A percentile compares a stretch with the other conserved stretches of the same genome.
Conservation (phyloP, 2,113 vertebrate species). For the Sander lucioperca region DNA sequence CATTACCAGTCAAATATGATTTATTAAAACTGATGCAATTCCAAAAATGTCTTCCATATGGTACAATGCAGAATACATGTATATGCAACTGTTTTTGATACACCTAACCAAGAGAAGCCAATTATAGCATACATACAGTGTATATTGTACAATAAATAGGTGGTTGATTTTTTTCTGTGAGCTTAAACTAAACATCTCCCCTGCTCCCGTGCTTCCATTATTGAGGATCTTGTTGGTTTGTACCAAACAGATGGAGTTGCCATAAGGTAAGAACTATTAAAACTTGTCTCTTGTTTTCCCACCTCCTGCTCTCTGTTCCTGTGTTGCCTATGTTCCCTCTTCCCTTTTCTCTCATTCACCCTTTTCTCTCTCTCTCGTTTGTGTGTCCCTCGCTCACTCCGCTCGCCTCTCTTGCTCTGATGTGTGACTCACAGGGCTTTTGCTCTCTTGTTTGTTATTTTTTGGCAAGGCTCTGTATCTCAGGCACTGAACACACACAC, state of each 20-base stretch:
- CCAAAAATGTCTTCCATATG: neutral
- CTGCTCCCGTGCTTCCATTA: conserved; percentile 37
- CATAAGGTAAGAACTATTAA: conserved; percentile 80
- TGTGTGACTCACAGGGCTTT: conserved; percentile 26
- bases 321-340: conserved; percentile 15
- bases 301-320: conserved; percentile 19
- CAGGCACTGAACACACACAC: neutral
- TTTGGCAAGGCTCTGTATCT: conserved; percentile 19
- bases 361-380: conserved; percentile 1
- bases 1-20: neutral
- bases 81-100: neutral
- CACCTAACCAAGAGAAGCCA: neutral
- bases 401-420: conserved; percentile 39
- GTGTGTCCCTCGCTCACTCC: conserved; percentile 5
- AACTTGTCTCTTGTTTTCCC: conserved; percentile 62
- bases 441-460: neutral
- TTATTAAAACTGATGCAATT: neutral
- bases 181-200: conserved; percentile 32
- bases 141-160: conserved; percentile 1
- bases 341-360: conserved; percentile 32
- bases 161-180: conserved; percentile 14
- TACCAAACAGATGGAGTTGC: conserved; percentile 65
- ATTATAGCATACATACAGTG: neutral
- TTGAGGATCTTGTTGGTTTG: conserved; percentile 57
- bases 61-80: neutral